Evolutionary conservation across 2,888 invertebrate genomes (phyloP).

Genomic region (Drosophila phalerata): DNA sequence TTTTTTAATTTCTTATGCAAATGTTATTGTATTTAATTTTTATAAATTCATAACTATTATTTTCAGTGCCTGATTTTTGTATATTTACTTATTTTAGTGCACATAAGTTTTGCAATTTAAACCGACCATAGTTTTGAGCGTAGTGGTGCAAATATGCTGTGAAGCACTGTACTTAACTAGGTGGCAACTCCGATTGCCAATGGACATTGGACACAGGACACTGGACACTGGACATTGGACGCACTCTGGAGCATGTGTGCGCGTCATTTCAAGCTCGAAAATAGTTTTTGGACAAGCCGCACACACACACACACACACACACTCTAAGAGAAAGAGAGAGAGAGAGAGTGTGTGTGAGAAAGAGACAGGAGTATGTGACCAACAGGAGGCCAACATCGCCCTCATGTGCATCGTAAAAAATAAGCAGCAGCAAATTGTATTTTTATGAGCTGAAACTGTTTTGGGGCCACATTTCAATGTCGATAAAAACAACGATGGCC

Average conservation of each 20-base stretch:
- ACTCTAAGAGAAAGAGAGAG: neutral
- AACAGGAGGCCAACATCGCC: constrained; percentile 63
- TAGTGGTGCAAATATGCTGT: neutral
- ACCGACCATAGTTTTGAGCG: too few relatives aligned
- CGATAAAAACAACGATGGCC: constrained; percentile 76
- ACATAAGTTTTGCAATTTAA: too few relatives aligned
- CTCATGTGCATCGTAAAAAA: constrained; percentile 81
- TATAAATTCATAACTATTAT: too few relatives aligned
- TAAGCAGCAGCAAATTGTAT: constrained; percentile 84
- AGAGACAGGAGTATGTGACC: constrained; percentile 16
- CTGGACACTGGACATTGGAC: constrained; percentile 62
- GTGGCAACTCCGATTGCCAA: constrained; percentile 67
- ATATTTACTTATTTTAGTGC: too few relatives aligned
- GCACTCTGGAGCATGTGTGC: constrained; percentile 78
- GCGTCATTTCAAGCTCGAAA: constrained; percentile 75
- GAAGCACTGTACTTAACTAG: constrained; percentile 61
- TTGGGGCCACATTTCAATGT: constrained; percentile 83
- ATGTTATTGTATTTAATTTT: too few relatives aligned
- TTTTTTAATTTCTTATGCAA: too few relatives aligned
- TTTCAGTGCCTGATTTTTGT: too few relatives aligned
- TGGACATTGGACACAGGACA: constrained; percentile 51
- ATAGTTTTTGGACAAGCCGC: constrained; percentile 68
- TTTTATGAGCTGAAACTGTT: constrained; percentile 84
- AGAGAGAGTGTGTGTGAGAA: neutral
- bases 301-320: constrained; percentile 9